Evolutionary conservation across 30 jellyfish, hydroid and myxozoan genomes (phyloP), one percentile per base, ranked within the genome.

Genomic region (Aurelia coerulea): DNA sequence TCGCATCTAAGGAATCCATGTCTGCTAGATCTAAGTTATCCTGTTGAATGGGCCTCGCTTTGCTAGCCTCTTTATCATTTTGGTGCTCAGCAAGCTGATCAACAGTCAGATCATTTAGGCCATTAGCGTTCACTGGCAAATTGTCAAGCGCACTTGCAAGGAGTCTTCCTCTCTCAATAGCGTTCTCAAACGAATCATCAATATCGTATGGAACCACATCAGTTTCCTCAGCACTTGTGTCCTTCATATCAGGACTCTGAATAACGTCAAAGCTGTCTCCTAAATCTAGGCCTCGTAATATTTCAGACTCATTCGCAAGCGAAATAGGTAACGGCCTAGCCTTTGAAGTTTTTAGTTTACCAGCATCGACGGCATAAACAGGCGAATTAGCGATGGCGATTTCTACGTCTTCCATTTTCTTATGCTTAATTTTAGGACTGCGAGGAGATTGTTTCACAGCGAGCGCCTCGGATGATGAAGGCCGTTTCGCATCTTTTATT

Each of bases 271-370:
- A 32, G 59, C 80, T 81, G 16, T 62, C 97, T 17, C 56, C 91
- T 68, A 71, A 78, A 54, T 77, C 93, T n/a, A 90, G 83, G 46
- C 94, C 95, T 31, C 90, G 54, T 63, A 90, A 73, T 16, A 90
- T 76, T 6, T 83, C 97, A n/a, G 70, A 63, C 54, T 90, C 95
- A 67, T 90, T 75, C 2, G 81, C 86, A 58, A 84, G 70, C 39
- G 65, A 64, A 46, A 90, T 90, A 1, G 97, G 97, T 46, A 46
- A 50, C 13, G 95, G 97, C 76, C 94, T 68, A n/a, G 60, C 79
- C 23, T 74, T 74, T 10, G 84, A 41, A 32, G 42, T 42, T 10
- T 50, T 76, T 39, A 32, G 87, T 54, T 52, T 19, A 65, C 60
- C 53, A 7, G 35, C 79, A 19, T 77, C 80, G 59, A 42, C 78